Percentiles rank a stretch among this genome's conserved stretches.
Evolutionary conservation across 1,140 invertebrate genomes (phyloP).

Genomic region (Medauroidea extradentata): DNA sequence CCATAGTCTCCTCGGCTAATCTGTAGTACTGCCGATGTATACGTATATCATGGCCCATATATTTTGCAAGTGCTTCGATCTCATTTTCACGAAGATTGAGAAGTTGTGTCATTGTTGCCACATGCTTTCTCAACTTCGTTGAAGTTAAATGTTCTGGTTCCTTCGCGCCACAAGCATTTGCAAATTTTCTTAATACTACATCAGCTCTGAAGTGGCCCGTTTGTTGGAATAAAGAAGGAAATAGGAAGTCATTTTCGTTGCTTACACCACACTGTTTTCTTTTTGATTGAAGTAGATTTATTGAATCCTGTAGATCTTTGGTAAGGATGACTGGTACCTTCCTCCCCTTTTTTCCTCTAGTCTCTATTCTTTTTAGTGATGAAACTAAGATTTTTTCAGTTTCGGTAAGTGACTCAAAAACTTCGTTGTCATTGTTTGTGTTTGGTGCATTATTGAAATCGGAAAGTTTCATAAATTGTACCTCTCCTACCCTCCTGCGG

Average conservation of each 20-base stretch:
- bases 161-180: constrained; percentile 7
- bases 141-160: constrained; percentile 16
- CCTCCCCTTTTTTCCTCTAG: neutral
- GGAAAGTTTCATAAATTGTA: too few species aligned
- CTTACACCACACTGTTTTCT: neutral
- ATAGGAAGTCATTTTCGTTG: neutral
- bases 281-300: neutral
- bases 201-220: neutral
- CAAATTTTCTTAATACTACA: neutral
- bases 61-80: constrained; percentile 14
- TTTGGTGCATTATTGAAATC: too few species aligned
- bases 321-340: neutral
- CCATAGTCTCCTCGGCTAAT: neutral
- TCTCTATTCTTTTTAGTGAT: too few species aligned
- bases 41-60: constrained; percentile 17
- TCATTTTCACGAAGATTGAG: constrained; percentile 16
- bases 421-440: too few species aligned
- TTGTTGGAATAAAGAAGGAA: neutral
- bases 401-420: too few species aligned
- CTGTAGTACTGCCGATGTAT: constrained; percentile 12
- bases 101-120: constrained; percentile 20
- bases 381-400: too few species aligned
- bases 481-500: too few species aligned
- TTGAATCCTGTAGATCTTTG: neutral
- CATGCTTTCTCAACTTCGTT: constrained; percentile 22